Evolutionary conservation across 1,140 invertebrate genomes (phyloP).

Genomic region (Bombus turneri): DNA sequence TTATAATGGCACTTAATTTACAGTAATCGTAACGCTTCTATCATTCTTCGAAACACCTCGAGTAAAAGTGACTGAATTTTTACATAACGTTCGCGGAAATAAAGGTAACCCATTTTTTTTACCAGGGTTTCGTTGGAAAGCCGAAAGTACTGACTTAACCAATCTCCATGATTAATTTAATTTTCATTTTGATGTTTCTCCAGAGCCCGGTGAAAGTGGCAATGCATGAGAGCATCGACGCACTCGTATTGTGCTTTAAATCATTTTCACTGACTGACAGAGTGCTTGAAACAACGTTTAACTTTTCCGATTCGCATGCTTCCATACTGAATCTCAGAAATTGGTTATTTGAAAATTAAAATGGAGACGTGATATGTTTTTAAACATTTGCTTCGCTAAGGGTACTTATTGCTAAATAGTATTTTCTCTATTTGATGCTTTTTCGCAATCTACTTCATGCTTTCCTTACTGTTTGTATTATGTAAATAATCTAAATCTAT

Average conservation of each 20-base stretch:
- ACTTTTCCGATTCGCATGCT: not conserved
- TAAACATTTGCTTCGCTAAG: not conserved
- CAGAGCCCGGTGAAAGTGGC: slow-evolving; percentile 13
- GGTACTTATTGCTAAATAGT: not conserved
- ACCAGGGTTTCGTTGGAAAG: not conserved
- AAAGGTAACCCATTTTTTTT: not conserved
- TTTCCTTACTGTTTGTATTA: not conserved
- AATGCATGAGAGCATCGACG: slow-evolving; percentile 9
- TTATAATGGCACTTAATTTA: not conserved
- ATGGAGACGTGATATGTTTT: not conserved
- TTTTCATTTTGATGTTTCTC: not conserved
- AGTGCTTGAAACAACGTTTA: not conserved
- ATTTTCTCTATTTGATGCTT: not conserved
- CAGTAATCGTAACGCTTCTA: not conserved
- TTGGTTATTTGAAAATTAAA: not conserved
- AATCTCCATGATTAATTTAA: slow-evolving; percentile 20
- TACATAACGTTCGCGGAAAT: slow-evolving; percentile 19
- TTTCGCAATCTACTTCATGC: not conserved
- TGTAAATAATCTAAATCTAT: not conserved
- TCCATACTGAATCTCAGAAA: not conserved
- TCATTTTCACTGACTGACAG: too few species aligned
- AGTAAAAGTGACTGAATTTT: slow-evolving; percentile 9
- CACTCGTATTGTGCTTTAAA: too few species aligned
- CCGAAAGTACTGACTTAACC: not conserved
- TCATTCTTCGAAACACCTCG: not conserved